Evolutionary conservation across 92 coral and sea anemone genomes (phyloP).

Genomic region (Bergia puertoricense): DNA sequence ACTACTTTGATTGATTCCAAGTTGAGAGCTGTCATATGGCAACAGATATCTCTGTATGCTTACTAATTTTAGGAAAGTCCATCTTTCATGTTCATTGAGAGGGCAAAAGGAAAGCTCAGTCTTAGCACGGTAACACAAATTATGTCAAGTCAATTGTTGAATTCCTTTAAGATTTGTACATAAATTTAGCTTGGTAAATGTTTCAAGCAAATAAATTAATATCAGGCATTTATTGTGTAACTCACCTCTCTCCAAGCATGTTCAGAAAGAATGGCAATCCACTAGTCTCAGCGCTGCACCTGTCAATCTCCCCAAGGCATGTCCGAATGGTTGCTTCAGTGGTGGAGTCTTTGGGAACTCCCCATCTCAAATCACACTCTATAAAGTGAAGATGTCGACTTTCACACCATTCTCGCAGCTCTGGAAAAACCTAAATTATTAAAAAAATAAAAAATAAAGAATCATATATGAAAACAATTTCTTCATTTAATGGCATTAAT

Average conservation of each 20-base stretch:
- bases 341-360: conserved; percentile 77
- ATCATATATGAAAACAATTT: too few relatives aligned
- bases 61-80: too few relatives aligned
- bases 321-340: conserved; percentile 75
- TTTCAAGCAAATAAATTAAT: not conserved
- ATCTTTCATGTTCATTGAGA: too few relatives aligned
- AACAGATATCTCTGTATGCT: too few relatives aligned
- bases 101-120: too few relatives aligned
- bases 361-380: conserved; percentile 85
- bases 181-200: too few relatives aligned
- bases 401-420: conserved; percentile 84
- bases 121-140: too few relatives aligned
- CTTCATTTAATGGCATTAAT: too few relatives aligned
- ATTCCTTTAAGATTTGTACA: too few relatives aligned
- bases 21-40: too few relatives aligned
- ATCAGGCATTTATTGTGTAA: not conserved
- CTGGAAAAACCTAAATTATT: conserved; percentile 65
- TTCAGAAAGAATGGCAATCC: conserved; percentile 79
- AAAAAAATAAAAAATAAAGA: not conserved
- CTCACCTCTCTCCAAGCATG: conserved; percentile 81
- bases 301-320: conserved; percentile 76
- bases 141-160: not conserved
- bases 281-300: conserved; percentile 68
- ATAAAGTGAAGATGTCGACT: conserved; percentile 64
- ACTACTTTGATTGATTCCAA: too few relatives aligned